Evolutionary conservation across 2,113 vertebrate species (phyloP).

Genomic region (Antechinus stuartii): DNA sequence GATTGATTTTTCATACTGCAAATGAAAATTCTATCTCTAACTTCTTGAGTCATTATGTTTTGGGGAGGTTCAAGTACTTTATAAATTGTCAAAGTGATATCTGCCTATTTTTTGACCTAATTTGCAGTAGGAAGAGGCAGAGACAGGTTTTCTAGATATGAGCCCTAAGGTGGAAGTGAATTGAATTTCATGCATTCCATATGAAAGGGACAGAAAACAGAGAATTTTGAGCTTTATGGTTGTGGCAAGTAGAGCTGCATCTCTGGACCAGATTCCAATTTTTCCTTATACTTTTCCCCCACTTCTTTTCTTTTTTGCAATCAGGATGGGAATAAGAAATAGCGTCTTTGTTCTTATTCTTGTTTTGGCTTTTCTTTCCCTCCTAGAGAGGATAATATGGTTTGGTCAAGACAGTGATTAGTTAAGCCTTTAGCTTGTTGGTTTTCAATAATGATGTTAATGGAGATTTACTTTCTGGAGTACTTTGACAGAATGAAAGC

Average conservation of each 20-base stretch:
- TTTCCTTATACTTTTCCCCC: not conserved
- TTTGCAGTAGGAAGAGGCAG: too few species aligned
- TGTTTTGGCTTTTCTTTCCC: not conserved
- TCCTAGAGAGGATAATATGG: not conserved
- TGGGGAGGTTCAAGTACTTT: too few species aligned
- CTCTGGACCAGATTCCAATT: not conserved
- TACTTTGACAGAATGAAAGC: not conserved
- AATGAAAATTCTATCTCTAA: not conserved
- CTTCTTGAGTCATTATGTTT: too few species aligned
- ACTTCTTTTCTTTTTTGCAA: constrained; percentile 43
- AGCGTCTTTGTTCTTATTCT: too few species aligned
- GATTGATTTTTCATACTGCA: too few species aligned
- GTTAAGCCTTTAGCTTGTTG: not conserved
- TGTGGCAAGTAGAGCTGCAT: not conserved
- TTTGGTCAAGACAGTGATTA: not conserved
- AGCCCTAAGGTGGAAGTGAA: not conserved
- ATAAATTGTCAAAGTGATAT: not conserved
- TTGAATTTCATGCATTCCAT: not conserved
- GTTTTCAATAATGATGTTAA: not conserved
- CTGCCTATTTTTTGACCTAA: not conserved
- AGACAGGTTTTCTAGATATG: not conserved
- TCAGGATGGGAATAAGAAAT: too few species aligned
- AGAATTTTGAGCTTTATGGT: too few species aligned
- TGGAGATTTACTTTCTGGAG: not conserved
- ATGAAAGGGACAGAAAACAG: not conserved